Evolutionary conservation across 2,113 vertebrate species (phyloP).

Genomic region (Pelmatolapia mariae): DNA sequence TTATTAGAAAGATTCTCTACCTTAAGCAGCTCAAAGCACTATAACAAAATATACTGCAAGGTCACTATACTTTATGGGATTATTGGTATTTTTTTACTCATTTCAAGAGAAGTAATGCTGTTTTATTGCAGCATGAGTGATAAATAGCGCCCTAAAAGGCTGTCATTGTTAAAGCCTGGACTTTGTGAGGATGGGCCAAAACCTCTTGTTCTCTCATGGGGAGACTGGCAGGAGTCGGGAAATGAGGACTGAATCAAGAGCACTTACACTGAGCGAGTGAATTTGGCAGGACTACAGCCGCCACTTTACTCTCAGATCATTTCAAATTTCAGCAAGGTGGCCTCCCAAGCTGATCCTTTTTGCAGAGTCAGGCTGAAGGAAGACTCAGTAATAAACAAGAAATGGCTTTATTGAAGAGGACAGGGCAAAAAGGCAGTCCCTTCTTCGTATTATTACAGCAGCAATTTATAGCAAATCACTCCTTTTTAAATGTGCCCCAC

Average conservation of each 20-base stretch:
- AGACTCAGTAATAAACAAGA: neutral
- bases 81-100: neutral
- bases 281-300: conserved; percentile 31
- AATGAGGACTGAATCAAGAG: conserved; percentile 27
- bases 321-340: conserved; percentile 16
- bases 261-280: conserved; percentile 38
- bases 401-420: neutral
- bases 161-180: conserved; percentile 7
- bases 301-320: neutral
- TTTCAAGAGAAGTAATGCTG: neutral
- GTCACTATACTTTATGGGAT: neutral
- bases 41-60: neutral
- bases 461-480: neutral
- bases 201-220: neutral
- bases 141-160: neutral
- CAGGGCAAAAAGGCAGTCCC: neutral
- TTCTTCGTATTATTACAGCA: neutral
- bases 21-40: neutral
- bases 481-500: neutral
- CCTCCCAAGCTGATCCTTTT: neutral
- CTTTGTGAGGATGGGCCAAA: neutral
- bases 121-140: conserved; percentile 4
- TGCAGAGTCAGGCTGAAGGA: conserved; percentile 25
- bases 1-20: neutral
- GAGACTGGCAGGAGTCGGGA: conserved; percentile 42